A percentile compares a stretch with the other conserved stretches of the same genome.
phyloP scores from a whole-genome alignment of 2,888 invertebrate species.

The Hirtodrosophila alboralis region DNA sequence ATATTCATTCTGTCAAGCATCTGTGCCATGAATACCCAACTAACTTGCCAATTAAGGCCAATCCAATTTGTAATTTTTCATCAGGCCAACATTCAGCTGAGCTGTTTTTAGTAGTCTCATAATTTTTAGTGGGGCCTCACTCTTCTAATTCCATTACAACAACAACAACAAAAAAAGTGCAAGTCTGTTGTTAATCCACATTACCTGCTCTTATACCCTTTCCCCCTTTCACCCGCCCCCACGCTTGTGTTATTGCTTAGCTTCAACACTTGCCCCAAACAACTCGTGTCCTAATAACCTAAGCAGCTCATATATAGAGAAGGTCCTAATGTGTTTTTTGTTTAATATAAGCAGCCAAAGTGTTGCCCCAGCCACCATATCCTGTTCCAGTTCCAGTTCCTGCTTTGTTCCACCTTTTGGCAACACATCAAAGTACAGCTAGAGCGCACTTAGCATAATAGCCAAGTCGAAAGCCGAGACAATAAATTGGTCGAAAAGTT shows the following conservation, averaged over 20 bases:
- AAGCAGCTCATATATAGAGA: constrained; percentile 33
- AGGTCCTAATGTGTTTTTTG: constrained; percentile 62
- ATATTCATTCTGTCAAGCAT: constrained; percentile 24
- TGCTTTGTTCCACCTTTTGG: constrained; percentile 29
- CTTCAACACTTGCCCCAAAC: constrained; percentile 35
- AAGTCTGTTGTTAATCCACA: constrained; percentile 26
- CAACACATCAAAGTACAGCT: constrained; percentile 62
- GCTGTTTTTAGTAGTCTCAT: constrained; percentile 15
- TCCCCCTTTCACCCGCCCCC: constrained; percentile 7
- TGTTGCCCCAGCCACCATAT: neutral
- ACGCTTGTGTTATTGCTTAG: constrained; percentile 18
- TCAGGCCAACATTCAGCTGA: constrained; percentile 42
- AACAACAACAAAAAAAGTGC: no score
- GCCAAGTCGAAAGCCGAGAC: constrained; percentile 30
- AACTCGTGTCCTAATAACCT: constrained; percentile 65
- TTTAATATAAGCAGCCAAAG: constrained; percentile 62
- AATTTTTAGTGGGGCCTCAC: constrained; percentile 27
- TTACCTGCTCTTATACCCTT: constrained; percentile 28
- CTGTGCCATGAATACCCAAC: constrained; percentile 41
- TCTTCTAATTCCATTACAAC: constrained; percentile 58
- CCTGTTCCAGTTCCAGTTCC: neutral
- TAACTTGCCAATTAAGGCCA: constrained; percentile 55
- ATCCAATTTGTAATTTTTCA: constrained; percentile 64
- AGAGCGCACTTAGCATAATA: constrained; percentile 72
- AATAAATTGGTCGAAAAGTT: constrained; percentile 64